Evolutionary conservation across 2,113 vertebrate genomes (phyloP), one percentile per base, ranked within the genome.

Genomic region (Acrocephalus kingi): DNA sequence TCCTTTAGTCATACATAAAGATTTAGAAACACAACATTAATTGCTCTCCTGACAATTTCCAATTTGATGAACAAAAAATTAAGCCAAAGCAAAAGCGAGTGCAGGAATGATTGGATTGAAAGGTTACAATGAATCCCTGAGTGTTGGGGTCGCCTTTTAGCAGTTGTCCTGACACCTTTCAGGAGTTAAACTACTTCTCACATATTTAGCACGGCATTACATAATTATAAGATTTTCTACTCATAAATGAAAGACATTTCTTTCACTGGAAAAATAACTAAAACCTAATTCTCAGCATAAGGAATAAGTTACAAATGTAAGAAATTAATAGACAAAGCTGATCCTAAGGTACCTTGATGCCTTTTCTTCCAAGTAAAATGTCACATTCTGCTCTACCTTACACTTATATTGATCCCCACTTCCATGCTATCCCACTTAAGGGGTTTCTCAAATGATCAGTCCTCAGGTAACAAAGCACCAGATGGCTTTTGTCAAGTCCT

Each of bases 41-140:
- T 61, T 95, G 56, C 43, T 84, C 84, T 55, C 84, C 61, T 81
- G 78, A 77, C 37, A 76, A 46, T 93, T 96, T 87, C 61, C 37
- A 79, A 73, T 95, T 67, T 84, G 72, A 87, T 64, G 51, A 75
- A 37, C 45, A 86, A 88, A 89, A 96, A 83, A 87, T 23, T 73
- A 71, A 92, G 91, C 41, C 19, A 68, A 85, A 69, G 73, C 13
- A 52, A 91, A 93, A 86, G 71, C 45, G 76, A 63, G 18, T 10
- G 3, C 41, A 89, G 24, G 21, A 89, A 81, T 62, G 19, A 84
- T 33, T 63, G 30, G 13, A 56, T 5, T 76, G 59, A 84, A 83
- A 39, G 13, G 58, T 78, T 77, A 43, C 64, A 43, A 83, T 63
- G 74, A 66, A 90, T 66, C 37, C 23, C 43, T 33, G 22, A 23